Conservation (phyloP, 2,797 vertebrate genomes). For the Graptemys geographica region DNA sequence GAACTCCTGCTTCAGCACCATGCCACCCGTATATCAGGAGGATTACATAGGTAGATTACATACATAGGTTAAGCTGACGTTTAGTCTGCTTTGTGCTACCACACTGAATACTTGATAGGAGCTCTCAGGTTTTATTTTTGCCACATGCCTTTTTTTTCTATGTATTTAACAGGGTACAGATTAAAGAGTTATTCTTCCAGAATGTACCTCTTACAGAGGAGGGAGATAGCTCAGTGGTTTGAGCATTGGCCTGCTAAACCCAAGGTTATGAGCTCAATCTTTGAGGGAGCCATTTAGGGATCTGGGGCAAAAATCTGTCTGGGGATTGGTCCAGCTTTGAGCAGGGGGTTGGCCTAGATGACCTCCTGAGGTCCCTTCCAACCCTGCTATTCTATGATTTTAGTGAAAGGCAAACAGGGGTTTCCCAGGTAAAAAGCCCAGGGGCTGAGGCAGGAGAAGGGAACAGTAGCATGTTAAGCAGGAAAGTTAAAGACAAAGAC, state of each 20-base stretch:
- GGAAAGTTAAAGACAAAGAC: neutral
- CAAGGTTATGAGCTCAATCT: no score
- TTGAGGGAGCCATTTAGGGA: no score
- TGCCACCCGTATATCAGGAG: neutral
- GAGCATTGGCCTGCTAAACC: no score
- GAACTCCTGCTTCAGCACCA: neutral
- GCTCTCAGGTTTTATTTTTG: neutral
- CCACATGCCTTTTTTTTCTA: neutral
- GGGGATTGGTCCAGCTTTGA: no score
- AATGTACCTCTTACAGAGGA: neutral
- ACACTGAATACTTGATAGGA: neutral
- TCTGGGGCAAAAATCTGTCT: no score
- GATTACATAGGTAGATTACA: neutral
- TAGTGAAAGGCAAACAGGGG: neutral
- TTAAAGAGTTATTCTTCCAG: neutral
- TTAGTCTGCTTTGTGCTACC: neutral
- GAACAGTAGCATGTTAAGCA: neutral
- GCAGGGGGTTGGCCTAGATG: no score
- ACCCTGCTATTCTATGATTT: neutral
- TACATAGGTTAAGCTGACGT: neutral
- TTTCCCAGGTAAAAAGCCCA: neutral
- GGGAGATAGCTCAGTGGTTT: no score
- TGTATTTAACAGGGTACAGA: neutral
- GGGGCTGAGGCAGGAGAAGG: neutral
- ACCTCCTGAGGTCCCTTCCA: no score